phyloP scores from a whole-genome alignment of 2,888 invertebrate species.

The Hololepta plana region DNA sequence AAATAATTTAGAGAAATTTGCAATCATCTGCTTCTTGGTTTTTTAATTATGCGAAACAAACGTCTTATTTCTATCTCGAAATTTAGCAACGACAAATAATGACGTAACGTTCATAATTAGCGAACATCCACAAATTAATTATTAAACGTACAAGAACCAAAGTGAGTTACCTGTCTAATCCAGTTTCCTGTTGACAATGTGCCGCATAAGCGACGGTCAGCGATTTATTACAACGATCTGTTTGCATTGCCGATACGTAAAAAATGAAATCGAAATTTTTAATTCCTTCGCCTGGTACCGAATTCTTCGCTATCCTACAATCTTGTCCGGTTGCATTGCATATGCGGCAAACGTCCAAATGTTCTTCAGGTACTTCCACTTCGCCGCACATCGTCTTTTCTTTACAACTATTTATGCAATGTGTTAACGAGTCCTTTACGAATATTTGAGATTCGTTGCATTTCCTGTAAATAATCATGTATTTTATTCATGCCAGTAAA shows the following conservation, averaged over 20 bases:
- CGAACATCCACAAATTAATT: no score
- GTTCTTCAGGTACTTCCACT: constrained; percentile 79
- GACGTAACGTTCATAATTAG: no score
- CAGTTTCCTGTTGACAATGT: constrained; percentile 93
- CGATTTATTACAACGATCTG: constrained; percentile 70
- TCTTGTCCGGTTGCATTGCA: constrained; percentile 76
- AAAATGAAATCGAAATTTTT: constrained; percentile 84
- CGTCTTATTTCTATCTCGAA: no score
- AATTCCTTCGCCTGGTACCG: constrained; percentile 46
- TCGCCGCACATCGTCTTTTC: constrained; percentile 88
- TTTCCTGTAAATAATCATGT: constrained; percentile 50
- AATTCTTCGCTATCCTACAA: constrained; percentile 41
- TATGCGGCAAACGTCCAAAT: constrained; percentile 81
- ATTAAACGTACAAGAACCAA: no score
- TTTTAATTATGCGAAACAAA: no score
- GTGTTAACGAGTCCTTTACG: constrained; percentile 63
- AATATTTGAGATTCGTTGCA: constrained; percentile 79
- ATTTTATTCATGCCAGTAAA: constrained; percentile 2
- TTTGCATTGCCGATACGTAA: constrained; percentile 89
- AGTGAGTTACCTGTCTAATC: constrained; percentile 51
- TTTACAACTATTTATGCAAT: constrained; percentile 75
- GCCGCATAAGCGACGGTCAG: constrained; percentile 94
- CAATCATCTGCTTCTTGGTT: no score
- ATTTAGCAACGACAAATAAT: no score
- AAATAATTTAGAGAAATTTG: no score